Evolutionary conservation across 2,113 vertebrate species (phyloP).

Genomic region (Pygathrix nemaeus): DNA sequence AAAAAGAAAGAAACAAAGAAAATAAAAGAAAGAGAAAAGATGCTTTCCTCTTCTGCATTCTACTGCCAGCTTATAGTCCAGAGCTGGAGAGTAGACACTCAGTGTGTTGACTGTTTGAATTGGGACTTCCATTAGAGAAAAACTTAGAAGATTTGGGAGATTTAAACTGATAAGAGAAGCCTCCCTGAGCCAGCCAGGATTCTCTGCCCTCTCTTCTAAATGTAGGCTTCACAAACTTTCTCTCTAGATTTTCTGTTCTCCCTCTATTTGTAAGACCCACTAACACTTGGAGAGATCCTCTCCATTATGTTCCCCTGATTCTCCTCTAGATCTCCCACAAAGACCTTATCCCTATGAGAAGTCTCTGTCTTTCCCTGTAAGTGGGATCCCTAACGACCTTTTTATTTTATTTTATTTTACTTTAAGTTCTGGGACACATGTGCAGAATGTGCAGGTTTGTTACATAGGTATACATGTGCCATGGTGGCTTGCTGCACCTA

Average conservation of each 20-base stretch:
- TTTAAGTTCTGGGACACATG: too few species aligned
- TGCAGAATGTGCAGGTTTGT: too few species aligned
- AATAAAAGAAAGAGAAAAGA: too few species aligned
- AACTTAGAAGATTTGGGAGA: neutral
- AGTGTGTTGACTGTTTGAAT: constrained; percentile 2
- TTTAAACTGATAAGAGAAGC: neutral
- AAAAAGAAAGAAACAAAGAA: too few species aligned
- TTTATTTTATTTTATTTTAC: too few species aligned
- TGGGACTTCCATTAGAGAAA: constrained; percentile 23
- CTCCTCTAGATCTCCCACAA: neutral
- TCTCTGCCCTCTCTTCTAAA: neutral
- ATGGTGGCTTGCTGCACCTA: too few species aligned
- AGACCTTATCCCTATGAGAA: neutral
- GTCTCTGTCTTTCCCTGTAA: constrained; percentile 7
- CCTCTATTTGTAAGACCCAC: neutral
- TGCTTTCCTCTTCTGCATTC: neutral
- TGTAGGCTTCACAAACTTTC: neutral
- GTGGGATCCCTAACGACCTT: constrained; percentile 7
- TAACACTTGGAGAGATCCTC: neutral
- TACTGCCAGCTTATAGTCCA: neutral
- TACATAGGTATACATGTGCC: too few species aligned
- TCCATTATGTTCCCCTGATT: neutral
- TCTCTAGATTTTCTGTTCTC: neutral
- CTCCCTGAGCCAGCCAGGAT: neutral
- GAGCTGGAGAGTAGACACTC: neutral